A percentile compares a stretch with the other conserved stretches of the same genome.
These are phyloP conservation scores for Octopus bimaculoides DNA, from an alignment of 1,140 invertebrate genomes.

Conservation along the genomic window DNA sequence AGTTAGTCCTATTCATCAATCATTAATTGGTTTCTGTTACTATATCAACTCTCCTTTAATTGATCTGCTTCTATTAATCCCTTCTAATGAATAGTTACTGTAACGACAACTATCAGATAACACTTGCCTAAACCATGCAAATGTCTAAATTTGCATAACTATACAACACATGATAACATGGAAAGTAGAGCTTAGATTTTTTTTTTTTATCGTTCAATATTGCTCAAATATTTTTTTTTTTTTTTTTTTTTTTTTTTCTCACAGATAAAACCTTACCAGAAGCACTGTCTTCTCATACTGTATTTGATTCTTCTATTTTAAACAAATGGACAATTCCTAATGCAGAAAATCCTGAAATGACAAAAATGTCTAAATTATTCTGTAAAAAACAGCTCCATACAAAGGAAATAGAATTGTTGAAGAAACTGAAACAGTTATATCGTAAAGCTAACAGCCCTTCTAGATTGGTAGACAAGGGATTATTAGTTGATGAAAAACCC, in stretches of 20 bases:
- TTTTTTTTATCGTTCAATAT: no score
- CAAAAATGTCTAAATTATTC: background rate
- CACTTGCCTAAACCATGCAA: no score
- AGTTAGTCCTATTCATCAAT: no score
- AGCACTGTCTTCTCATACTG: background rate
- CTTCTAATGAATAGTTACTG: no score
- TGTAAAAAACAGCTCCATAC: background rate
- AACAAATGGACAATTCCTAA: background rate
- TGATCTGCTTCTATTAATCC: no score
- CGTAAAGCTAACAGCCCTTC: slow-evolving; percentile 3
- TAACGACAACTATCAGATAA: no score
- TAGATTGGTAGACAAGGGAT: background rate
- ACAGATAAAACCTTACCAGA: background rate
- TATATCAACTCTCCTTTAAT: no score
- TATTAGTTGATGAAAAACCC: background rate
- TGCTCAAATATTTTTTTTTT: no score
- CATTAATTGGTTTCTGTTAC: no score
- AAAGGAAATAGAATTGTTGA: background rate
- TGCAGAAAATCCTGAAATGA: background rate
- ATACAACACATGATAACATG: no score
- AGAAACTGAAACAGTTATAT: slow-evolving; percentile 4
- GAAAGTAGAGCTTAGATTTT: no score
- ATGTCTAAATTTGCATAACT: no score
- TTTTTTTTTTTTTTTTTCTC: background rate
- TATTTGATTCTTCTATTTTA: background rate